A percentile compares a stretch with the other conserved stretches of the same genome.
Conservation (phyloP, 2,888 invertebrate species). For the Cinara cedri region DNA sequence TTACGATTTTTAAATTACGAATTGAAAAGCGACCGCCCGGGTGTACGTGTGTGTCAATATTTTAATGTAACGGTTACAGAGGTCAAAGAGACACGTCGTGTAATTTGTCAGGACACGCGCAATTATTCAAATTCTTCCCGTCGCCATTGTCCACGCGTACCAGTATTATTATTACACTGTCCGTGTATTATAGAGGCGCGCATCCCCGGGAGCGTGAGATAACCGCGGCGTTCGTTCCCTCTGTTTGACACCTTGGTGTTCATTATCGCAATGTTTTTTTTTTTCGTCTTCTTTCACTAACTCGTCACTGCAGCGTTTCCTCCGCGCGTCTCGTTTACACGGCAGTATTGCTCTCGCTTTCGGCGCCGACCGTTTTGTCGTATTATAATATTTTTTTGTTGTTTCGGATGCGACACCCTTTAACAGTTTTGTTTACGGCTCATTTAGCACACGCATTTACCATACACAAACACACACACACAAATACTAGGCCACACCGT, state of each 20-base stretch:
- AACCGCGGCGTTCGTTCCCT: constrained; percentile 33
- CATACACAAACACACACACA: constrained; percentile 11
- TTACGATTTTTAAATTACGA: constrained; percentile 53
- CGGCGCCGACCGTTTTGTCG: background rate
- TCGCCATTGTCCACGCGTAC: constrained; percentile 21
- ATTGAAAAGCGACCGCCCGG: constrained; percentile 45
- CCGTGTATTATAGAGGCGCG: constrained; percentile 27
- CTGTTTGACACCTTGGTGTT: constrained; percentile 49
- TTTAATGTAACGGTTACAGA: constrained; percentile 48
- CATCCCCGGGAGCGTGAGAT: constrained; percentile 51
- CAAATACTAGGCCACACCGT: background rate
- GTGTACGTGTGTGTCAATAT: constrained; percentile 40
- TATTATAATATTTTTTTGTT: background rate
- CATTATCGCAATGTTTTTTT: constrained; percentile 31
- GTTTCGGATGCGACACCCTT: constrained; percentile 2
- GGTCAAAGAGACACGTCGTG: constrained; percentile 56
- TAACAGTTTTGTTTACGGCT: constrained; percentile 48
- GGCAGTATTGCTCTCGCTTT: no score
- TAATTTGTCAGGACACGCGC: constrained; percentile 56
- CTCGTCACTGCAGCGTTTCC: background rate
- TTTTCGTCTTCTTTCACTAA: background rate
- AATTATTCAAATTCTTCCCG: constrained; percentile 52
- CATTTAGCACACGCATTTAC: constrained; percentile 50
- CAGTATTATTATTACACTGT: constrained; percentile 3
- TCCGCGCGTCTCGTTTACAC: background rate